phyloP scores from a whole-genome alignment of 64 coral and sea anemone species.

The Astreopora myriophthalma region DNA sequence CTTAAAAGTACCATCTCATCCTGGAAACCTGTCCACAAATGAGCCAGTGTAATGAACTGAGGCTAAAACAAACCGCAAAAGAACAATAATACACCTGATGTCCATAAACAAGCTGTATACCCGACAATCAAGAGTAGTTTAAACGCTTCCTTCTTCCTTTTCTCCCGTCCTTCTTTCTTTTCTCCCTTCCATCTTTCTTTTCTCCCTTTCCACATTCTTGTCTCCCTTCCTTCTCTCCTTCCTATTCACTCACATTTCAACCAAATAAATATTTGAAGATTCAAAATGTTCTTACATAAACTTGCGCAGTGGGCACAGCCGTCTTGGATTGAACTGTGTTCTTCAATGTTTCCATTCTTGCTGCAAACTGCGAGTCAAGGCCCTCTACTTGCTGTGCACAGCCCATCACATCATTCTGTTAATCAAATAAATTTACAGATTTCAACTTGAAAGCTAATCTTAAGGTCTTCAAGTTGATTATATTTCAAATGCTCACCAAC shows the following conservation, averaged over 20 bases:
- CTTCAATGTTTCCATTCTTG: slow-evolving; percentile 86
- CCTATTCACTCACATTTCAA: no score
- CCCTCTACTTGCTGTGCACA: slow-evolving; percentile 92
- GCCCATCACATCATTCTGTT: slow-evolving; percentile 94
- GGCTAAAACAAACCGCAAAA: slow-evolving; percentile 69
- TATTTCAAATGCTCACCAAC: slow-evolving; percentile 56
- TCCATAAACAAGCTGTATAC: not conserved
- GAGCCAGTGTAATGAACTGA: slow-evolving; percentile 94
- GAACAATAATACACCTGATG: no score
- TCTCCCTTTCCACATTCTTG: not conserved
- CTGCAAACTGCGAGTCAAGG: slow-evolving; percentile 86
- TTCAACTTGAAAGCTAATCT: not conserved
- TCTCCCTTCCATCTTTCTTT: not conserved
- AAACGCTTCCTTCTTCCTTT: not conserved
- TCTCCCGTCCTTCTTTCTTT: no score
- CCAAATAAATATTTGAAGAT: not conserved
- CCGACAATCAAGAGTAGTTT: not conserved
- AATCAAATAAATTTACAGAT: no score
- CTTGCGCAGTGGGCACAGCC: slow-evolving; percentile 94
- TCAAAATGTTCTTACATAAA: slow-evolving; percentile 76
- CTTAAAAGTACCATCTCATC: slow-evolving; percentile 98
- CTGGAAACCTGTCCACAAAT: slow-evolving; percentile 97
- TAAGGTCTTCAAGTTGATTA: not conserved
- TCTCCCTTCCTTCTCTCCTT: not conserved
- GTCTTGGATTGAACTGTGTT: slow-evolving; percentile 97